phyloP scores from a whole-genome alignment of 2,888 invertebrate genomes.

The Sesia apiformis region DNA sequence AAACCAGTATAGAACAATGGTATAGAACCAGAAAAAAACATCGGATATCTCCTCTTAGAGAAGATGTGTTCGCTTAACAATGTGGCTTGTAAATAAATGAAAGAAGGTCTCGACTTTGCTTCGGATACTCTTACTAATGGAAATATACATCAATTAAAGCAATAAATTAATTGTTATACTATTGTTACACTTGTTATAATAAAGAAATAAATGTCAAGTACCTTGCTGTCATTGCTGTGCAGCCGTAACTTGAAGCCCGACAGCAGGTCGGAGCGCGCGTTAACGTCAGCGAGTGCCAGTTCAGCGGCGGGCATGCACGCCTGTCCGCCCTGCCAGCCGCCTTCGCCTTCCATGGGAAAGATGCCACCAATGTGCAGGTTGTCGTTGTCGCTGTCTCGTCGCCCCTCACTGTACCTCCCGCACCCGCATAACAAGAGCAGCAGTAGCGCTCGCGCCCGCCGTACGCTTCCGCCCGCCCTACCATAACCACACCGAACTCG shows the following conservation, averaged over 20 bases:
- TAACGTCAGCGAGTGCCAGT: constrained; percentile 97
- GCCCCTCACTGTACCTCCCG: constrained; percentile 46
- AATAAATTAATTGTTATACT: too few species aligned
- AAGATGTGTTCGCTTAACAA: too few species aligned
- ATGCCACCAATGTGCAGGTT: constrained; percentile 97
- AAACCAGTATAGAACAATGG: too few species aligned
- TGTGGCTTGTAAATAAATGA: too few species aligned
- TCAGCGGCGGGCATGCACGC: constrained; percentile 98
- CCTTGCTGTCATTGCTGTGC: constrained; percentile 98
- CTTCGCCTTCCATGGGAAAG: constrained; percentile 96
- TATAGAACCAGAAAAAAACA: too few species aligned
- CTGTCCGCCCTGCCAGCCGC: constrained; percentile 99
- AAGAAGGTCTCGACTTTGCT: too few species aligned
- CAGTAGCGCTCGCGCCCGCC: constrained; percentile 32
- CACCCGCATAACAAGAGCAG: constrained; percentile 47
- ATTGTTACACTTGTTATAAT: too few species aligned
- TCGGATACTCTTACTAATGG: too few species aligned
- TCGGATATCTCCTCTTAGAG: too few species aligned
- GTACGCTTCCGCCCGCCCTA: constrained; percentile 12
- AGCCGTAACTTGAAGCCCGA: constrained; percentile 93
- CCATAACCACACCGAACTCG: constrained; percentile 22
- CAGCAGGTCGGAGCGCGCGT: constrained; percentile 88
- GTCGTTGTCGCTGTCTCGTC: constrained; percentile 81
- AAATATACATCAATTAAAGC: too few species aligned
- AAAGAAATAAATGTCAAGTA: constrained; percentile 37